Conservation (phyloP, 2,113 vertebrate species). For the Phalacrocorax aristotelis region DNA sequence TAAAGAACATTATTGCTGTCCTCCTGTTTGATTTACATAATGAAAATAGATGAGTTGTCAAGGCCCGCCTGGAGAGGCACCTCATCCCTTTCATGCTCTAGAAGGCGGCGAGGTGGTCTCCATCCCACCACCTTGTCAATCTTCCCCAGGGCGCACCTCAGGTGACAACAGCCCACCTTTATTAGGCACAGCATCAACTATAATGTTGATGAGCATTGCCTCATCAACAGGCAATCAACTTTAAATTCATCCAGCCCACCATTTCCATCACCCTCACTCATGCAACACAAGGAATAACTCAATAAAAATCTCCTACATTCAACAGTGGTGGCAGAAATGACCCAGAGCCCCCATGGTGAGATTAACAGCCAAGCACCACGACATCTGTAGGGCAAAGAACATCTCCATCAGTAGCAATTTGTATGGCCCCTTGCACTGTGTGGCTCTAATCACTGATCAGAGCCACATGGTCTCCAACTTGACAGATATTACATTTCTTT, state of each 20-base stretch:
- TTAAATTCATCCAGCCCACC: background rate
- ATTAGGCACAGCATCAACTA: background rate
- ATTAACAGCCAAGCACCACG: background rate
- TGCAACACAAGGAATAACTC: background rate
- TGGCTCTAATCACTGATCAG: background rate
- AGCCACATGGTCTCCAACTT: background rate
- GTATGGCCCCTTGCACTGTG: background rate
- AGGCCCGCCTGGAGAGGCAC: fast-evolving
- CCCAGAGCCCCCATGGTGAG: fast-evolving
- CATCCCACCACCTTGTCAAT: background rate
- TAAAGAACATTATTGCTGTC: background rate
- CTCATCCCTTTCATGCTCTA: background rate
- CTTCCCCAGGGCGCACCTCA: fast-evolving
- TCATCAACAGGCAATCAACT: background rate
- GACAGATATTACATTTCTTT: background rate
- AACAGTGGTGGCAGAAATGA: background rate
- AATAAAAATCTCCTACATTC: background rate
- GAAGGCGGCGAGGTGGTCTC: background rate
- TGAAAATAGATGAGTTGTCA: background rate
- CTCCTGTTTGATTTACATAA: background rate
- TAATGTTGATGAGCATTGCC: no score
- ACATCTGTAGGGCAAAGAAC: background rate
- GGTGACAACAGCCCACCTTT: no score
- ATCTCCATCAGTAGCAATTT: background rate
- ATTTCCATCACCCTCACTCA: background rate